These are phyloP conservation scores for Buceros bicornis DNA, from an alignment of 2,797 vertebrate species.

Conservation along the genomic window DNA sequence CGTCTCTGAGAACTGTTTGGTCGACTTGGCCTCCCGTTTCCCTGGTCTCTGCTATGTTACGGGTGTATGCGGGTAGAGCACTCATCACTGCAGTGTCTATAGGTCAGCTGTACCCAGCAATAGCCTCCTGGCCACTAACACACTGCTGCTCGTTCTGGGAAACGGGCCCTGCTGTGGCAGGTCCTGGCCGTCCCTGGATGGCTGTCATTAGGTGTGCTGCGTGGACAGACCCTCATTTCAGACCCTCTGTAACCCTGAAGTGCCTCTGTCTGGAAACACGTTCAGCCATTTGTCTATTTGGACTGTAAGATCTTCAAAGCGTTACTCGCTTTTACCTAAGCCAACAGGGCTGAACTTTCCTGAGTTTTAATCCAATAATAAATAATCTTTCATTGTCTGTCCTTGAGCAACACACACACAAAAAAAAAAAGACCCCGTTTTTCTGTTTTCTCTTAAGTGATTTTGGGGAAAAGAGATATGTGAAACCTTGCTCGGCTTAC, in stretches of 20 bases:
- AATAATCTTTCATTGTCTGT: background rate
- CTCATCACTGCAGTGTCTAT: background rate
- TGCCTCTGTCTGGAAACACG: background rate
- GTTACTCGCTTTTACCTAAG: background rate
- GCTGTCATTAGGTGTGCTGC: background rate
- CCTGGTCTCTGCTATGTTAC: background rate
- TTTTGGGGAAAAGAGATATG: background rate
- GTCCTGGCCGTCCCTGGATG: background rate
- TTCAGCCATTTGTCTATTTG: background rate
- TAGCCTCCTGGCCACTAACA: background rate
- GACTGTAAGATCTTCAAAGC: background rate
- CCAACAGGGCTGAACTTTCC: background rate
- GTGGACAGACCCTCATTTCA: background rate
- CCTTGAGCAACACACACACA: background rate
- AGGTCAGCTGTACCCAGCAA: background rate
- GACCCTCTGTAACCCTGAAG: background rate
- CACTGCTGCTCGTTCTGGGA: background rate
- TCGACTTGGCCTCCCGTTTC: fast-evolving
- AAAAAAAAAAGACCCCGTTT: background rate
- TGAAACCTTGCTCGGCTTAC: background rate
- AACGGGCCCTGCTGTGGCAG: background rate
- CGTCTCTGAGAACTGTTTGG: background rate
- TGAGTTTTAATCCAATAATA: background rate
- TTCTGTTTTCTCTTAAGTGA: background rate
- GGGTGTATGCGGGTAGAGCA: background rate